These are phyloP conservation scores for Prolemur simus DNA, from an alignment of 2,113 vertebrate genomes.

Conservation along the genomic window DNA sequence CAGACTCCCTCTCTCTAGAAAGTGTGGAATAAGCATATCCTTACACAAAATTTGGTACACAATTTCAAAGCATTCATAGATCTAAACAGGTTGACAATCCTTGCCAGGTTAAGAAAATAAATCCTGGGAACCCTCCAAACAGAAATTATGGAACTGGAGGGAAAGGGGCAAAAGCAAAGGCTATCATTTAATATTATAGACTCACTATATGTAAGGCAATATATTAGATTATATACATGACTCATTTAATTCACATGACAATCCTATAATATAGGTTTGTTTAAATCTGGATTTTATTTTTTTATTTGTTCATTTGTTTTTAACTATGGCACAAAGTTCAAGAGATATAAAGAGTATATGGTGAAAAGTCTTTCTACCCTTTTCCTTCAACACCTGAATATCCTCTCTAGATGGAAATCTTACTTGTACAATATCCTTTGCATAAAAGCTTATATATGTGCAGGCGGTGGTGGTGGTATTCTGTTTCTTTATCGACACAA, in stretches of 20 bases:
- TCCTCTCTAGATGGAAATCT: background rate
- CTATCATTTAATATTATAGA: background rate
- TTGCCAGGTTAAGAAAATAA: slow-evolving; percentile 6
- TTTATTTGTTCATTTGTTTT: slow-evolving; percentile 21
- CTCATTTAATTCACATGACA: slow-evolving; percentile 4
- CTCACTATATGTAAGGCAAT: background rate
- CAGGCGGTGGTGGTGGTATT: background rate
- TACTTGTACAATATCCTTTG: background rate
- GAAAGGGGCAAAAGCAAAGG: background rate
- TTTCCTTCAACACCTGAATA: background rate
- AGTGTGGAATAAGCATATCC: background rate
- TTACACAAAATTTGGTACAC: background rate
- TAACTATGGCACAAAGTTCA: slow-evolving; percentile 43
- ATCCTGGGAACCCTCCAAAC: background rate
- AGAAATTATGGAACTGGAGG: background rate
- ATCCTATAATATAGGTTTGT: background rate
- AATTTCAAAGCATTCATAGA: background rate
- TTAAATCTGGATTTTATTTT: background rate
- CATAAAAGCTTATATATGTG: background rate
- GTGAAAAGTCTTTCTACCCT: background rate
- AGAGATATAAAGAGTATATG: background rate
- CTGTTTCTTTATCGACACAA: background rate
- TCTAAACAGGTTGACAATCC: background rate
- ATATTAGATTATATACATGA: background rate
- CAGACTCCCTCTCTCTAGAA: background rate